Evolutionary conservation across 2,797 vertebrate genomes (phyloP).

Genomic region (Microctenopoma stevenorrisi): DNA sequence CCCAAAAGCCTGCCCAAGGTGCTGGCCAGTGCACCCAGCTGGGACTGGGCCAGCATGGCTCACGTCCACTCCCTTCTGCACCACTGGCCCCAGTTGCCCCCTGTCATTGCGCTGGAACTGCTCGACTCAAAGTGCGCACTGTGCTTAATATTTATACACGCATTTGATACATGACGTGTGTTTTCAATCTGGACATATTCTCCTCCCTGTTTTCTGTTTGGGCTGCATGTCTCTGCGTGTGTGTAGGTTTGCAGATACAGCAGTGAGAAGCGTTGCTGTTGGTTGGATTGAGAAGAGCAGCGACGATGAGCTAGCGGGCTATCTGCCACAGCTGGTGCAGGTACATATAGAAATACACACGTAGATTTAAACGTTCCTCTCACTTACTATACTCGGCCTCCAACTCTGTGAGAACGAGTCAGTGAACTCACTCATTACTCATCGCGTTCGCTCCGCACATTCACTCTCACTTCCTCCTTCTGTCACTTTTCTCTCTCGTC

Average conservation of each 20-base stretch:
- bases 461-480: background rate
- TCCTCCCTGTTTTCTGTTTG: background rate
- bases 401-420: background rate
- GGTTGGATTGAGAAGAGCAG: conserved; percentile 92
- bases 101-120: conserved; percentile 92
- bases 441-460: background rate
- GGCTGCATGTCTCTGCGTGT: background rate
- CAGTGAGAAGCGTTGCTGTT: conserved; percentile 90
- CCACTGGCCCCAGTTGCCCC: conserved; percentile 89
- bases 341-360: conserved; percentile 66
- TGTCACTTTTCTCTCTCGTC: background rate
- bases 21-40: conserved; percentile 91
- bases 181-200: too few relatives aligned
- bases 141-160: background rate
- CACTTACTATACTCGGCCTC: background rate
- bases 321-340: conserved; percentile 97
- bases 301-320: conserved; percentile 94
- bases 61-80: conserved; percentile 92
- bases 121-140: conserved; percentile 91
- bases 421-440: background rate
- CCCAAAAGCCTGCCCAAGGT: conserved; percentile 92
- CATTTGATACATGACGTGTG: background rate
- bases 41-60: conserved; percentile 93
- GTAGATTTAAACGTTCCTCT: background rate
- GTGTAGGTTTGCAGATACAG: conserved; percentile 93